Evolutionary conservation across 2,888 invertebrate species (phyloP), one percentile per base, ranked within the genome.

Genomic region (Dusona sp.): DNA sequence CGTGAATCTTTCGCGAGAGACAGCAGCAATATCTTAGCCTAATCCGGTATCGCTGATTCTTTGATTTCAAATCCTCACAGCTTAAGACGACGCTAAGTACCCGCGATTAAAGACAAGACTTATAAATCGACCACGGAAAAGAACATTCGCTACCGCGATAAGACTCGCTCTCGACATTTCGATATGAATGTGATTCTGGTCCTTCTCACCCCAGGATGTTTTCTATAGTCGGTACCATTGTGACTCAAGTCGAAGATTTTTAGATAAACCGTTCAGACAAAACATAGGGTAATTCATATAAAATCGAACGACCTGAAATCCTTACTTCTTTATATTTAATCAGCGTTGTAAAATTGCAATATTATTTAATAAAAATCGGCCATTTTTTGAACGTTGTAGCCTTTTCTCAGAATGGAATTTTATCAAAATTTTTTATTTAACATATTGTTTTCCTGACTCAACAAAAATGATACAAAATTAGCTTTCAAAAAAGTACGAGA

Each of bases 51-150:
- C 65, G 51, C 54, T 85, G 74, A 81, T 70, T 79, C 77, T 33
- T 78, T 8, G 84, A 86, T 81, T 78, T 68, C 68, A 51, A 77
- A 82, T 79, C 81, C 51, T 68, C 48, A 81, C 51, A 57, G 81
- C 29, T 70, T 74, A 45, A 78, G 81, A 74, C 83, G 80, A 68
- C 68, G 48, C 77, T 73, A 81, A 83, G 77, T 78, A 78, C 48
- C 73, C 74, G 73, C 48, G 64, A 68, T 78, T 75, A 68, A 68
- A 36, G 36, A 51, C 80, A 54, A 25, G 73, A 78, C 61, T 73
- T 79, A 82, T 68, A 51, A 61, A 67, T 68, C 29, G 67, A 51
- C 84, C 51, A 51, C 16, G 75, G 38, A 48, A 51, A 74, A 19
- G 29, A 74, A 67, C 57, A 36, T 54, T 70, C 68, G 57, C 61